phyloP scores from a whole-genome alignment of 2,888 invertebrate genomes.

The Scelioninae gen. 1 region DNA sequence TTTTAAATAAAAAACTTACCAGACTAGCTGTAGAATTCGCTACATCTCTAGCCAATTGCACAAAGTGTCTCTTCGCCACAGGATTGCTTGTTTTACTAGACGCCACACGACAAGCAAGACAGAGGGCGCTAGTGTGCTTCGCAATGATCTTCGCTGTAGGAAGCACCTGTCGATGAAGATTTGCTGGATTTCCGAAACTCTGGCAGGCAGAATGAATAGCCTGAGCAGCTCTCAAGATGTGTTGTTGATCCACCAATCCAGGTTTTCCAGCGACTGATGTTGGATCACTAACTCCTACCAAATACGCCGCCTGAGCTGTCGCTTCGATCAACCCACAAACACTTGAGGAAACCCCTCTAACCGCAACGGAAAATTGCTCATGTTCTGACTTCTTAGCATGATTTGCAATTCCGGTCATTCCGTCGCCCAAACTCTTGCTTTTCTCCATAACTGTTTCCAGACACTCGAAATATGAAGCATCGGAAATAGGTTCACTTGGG shows the following conservation, averaged over 20 bases:
- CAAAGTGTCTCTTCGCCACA: constrained; percentile 97
- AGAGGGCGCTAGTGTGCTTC: constrained; percentile 97
- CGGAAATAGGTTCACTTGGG: constrained; percentile 94
- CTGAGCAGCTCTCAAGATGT: constrained; percentile 93
- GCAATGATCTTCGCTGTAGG: constrained; percentile 97
- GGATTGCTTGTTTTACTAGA: constrained; percentile 95
- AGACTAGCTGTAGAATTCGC: constrained; percentile 97
- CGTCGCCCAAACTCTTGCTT: constrained; percentile 93
- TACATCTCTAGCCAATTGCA: constrained; percentile 98
- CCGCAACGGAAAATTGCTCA: constrained; percentile 93
- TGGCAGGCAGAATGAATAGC: constrained; percentile 96
- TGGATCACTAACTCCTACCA: constrained; percentile 96
- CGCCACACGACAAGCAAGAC: constrained; percentile 97
- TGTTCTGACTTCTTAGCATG: constrained; percentile 95
- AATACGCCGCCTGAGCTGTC: constrained; percentile 96
- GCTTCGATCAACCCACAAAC: constrained; percentile 97
- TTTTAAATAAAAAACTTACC: constrained; percentile 81
- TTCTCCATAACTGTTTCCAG: constrained; percentile 95
- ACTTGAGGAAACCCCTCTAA: constrained; percentile 92
- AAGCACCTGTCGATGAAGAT: constrained; percentile 92
- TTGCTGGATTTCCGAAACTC: constrained; percentile 89
- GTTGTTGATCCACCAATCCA: constrained; percentile 94
- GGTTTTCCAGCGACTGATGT: constrained; percentile 94
- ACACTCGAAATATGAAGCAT: constrained; percentile 96
- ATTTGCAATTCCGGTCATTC: constrained; percentile 97